These are phyloP conservation scores for Halichondria panicea DNA, from an alignment of 37 sponge, comb jelly and placozoan genomes.

Conservation along the genomic window DNA sequence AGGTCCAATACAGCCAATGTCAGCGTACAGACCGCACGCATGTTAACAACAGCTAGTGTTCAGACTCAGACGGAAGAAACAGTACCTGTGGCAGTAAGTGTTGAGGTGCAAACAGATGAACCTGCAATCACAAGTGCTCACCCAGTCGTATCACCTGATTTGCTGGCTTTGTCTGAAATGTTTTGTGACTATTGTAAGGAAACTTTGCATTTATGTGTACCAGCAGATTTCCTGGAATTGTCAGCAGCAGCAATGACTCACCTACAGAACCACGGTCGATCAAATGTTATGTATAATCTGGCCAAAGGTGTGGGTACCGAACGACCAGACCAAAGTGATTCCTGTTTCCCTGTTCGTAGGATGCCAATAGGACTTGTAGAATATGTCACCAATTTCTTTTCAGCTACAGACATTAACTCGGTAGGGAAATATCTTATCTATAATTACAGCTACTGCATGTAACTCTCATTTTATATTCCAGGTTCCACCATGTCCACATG, in stretches of 20 bases:
- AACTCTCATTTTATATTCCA: not conserved
- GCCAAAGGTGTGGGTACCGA: not conserved
- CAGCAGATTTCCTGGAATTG: not conserved
- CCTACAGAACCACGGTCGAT: not conserved
- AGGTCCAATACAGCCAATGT: not conserved
- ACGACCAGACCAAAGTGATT: not conserved
- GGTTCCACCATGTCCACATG: conserved; percentile 33
- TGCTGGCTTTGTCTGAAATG: too few species aligned
- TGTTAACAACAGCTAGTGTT: not conserved
- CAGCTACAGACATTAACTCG: not conserved
- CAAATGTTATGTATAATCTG: not conserved
- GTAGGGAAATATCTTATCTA: not conserved
- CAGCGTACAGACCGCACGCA: not conserved
- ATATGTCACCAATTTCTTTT: not conserved
- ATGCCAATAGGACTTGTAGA: not conserved
- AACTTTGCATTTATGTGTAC: not conserved
- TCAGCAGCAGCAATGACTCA: not conserved
- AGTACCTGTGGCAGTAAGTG: not conserved
- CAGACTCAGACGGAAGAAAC: not conserved
- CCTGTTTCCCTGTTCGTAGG: not conserved
- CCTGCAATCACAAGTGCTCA: too few species aligned
- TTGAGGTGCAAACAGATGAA: not conserved
- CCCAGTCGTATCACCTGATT: too few species aligned
- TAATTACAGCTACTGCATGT: not conserved
- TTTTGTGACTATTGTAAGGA: too few species aligned